These are phyloP conservation scores for Polypterus bichir DNA, from an alignment of 2,113 vertebrate genomes.

Conservation along the genomic window DNA sequence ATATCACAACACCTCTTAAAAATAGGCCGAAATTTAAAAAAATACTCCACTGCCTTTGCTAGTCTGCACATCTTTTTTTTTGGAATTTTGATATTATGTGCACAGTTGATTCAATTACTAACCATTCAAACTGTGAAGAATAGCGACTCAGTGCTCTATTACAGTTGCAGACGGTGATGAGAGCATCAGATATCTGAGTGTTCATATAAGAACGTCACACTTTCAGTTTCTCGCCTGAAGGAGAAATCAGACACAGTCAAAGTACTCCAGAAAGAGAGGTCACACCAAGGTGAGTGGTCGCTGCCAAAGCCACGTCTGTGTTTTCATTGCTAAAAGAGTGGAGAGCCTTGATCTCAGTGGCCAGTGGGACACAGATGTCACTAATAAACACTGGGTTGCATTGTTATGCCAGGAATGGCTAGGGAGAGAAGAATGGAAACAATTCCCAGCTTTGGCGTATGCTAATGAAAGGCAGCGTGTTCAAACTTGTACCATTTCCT, in stretches of 20 bases:
- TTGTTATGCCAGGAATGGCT: constrained; percentile 5
- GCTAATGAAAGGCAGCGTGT: background rate
- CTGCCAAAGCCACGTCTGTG: constrained; percentile 8
- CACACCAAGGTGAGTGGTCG: background rate
- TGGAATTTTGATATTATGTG: no score
- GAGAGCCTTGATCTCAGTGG: constrained; percentile 2
- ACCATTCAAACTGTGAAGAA: no score
- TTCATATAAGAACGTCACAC: no score
- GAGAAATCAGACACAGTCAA: background rate
- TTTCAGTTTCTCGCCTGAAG: background rate
- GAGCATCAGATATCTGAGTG: no score
- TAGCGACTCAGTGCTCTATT: no score
- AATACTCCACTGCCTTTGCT: no score
- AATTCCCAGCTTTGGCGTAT: constrained; percentile 3
- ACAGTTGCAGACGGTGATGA: no score
- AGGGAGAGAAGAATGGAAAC: background rate
- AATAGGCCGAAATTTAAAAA: no score
- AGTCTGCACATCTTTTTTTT: no score
- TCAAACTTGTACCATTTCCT: background rate
- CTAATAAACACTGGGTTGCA: background rate
- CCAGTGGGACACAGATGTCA: constrained; percentile 6
- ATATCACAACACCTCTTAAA: no score
- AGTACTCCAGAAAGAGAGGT: background rate
- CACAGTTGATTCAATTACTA: no score
- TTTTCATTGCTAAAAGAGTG: background rate